phyloP scores from a whole-genome alignment of 2,888 invertebrate genomes.

The Chrysolina americana region DNA sequence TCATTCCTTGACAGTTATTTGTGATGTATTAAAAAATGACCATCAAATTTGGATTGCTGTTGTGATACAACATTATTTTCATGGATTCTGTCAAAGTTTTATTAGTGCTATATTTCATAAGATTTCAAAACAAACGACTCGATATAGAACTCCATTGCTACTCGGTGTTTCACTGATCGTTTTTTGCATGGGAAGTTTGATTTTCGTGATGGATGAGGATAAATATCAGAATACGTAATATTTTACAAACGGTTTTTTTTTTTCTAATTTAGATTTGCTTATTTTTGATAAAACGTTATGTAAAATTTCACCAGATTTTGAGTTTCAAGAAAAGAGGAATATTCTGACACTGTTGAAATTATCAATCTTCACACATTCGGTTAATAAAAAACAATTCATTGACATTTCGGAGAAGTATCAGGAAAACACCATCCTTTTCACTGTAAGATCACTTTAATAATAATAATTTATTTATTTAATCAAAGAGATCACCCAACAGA shows the following conservation, averaged over 20 bases:
- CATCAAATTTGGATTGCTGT: neutral
- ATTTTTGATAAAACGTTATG: too few relatives aligned
- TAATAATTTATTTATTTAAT: too few relatives aligned
- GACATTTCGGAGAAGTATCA: too few relatives aligned
- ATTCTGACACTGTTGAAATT: too few relatives aligned
- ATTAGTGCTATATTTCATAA: conserved; percentile 2
- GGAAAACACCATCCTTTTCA: too few relatives aligned
- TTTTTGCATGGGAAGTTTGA: neutral
- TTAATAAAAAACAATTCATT: too few relatives aligned
- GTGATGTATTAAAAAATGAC: neutral
- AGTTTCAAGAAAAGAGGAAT: too few relatives aligned
- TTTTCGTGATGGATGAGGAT: neutral
- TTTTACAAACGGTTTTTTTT: neutral
- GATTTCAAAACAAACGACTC: neutral
- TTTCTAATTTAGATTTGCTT: too few relatives aligned
- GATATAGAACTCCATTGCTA: neutral
- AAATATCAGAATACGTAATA: neutral
- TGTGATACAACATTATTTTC: neutral
- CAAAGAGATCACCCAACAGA: too few relatives aligned
- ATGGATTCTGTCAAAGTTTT: neutral
- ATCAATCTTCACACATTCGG: too few relatives aligned
- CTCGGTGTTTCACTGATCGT: neutral
- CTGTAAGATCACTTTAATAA: too few relatives aligned
- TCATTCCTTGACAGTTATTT: neutral
- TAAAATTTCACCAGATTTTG: too few relatives aligned